phyloP scores from a whole-genome alignment of 1,140 invertebrate genomes.

The Whitmania pigra region DNA sequence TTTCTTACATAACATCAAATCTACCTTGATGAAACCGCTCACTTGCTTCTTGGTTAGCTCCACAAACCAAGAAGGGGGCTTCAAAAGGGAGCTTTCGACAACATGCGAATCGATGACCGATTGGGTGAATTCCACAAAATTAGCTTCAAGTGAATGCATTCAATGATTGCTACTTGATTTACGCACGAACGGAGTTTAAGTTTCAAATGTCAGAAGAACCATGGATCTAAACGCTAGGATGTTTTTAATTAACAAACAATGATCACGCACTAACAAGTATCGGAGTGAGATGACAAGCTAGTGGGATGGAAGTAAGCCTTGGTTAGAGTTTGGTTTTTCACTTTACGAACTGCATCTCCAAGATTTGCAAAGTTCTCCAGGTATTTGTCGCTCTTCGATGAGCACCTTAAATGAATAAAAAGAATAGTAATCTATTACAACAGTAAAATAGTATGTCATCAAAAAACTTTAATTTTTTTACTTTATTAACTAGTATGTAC shows the following conservation, averaged over 20 bases:
- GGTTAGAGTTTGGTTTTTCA: neutral
- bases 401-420: neutral
- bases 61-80: slow-evolving; percentile 6
- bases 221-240: neutral
- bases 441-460: too few species aligned
- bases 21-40: neutral
- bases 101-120: too few species aligned
- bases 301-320: slow-evolving; percentile 4
- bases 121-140: too few species aligned
- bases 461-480: too few species aligned
- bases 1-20: neutral
- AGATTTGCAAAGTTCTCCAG: neutral
- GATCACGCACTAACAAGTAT: neutral
- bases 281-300: neutral
- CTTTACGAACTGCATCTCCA: neutral
- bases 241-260: neutral
- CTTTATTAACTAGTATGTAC: too few species aligned
- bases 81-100: neutral
- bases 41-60: neutral
- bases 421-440: too few species aligned
- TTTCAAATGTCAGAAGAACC: too few species aligned
- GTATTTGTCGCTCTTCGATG: neutral
- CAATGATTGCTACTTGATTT: too few species aligned
- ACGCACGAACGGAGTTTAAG: too few species aligned
- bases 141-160: too few species aligned